A percentile compares a stretch with the other conserved stretches of the same genome.
Conservation (phyloP, 2,113 vertebrate species). For the Microtus pennsylvanicus region DNA sequence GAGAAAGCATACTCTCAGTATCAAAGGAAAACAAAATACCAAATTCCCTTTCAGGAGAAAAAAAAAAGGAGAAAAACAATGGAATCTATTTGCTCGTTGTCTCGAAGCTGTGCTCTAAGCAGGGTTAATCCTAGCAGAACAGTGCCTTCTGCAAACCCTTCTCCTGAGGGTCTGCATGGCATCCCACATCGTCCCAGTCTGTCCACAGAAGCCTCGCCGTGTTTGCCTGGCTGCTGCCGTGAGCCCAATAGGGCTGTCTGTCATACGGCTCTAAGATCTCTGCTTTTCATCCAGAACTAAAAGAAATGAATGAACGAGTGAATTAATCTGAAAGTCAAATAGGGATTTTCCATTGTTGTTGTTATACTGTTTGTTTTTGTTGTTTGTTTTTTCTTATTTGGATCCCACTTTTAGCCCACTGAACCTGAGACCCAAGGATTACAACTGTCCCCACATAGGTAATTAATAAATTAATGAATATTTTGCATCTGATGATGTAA, state of each 20-base stretch:
- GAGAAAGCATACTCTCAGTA: neutral
- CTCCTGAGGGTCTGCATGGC: neutral
- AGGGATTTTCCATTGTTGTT: neutral
- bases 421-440: too few species aligned
- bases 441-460: neutral
- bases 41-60: neutral
- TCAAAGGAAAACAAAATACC: neutral
- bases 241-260: too few species aligned
- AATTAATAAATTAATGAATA: too few species aligned
- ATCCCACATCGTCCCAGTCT: rapidly evolving
- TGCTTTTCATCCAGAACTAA: neutral
- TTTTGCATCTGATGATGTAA: too few species aligned
- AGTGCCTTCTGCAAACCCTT: neutral
- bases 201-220: neutral
- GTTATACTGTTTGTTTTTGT: neutral
- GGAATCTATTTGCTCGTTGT: neutral
- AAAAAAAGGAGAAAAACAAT: neutral
- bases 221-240: too few species aligned
- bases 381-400: neutral
- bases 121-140: neutral
- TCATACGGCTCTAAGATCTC: neutral
- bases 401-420: neutral
- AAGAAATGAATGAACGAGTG: neutral
- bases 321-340: neutral
- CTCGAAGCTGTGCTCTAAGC: neutral